Percentiles rank a stretch among this genome's conserved stretches.
phyloP scores from a whole-genome alignment of 2,888 invertebrate genomes.

The Physocephala rufipes region DNA sequence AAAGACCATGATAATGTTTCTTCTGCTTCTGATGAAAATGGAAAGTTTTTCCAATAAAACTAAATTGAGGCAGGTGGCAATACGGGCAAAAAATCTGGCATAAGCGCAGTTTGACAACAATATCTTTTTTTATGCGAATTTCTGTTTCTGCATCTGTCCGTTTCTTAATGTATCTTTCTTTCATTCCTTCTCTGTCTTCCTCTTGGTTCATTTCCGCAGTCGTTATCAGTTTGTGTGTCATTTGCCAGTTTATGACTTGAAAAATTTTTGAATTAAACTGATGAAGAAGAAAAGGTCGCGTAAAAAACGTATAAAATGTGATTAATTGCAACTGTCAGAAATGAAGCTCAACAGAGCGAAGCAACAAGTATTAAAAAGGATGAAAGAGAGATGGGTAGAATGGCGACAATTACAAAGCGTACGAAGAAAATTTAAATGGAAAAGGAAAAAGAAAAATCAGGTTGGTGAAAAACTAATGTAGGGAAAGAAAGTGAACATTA shows the following conservation, averaged over 20 bases:
- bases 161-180: neutral
- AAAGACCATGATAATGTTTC: neutral
- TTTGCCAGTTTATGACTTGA: constrained; percentile 1
- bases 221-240: neutral
- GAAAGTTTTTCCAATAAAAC: constrained; percentile 41
- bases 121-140: neutral
- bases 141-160: neutral
- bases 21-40: constrained; percentile 42
- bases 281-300: neutral
- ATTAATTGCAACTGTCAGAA: constrained; percentile 24
- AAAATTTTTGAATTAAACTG: neutral
- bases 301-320: constrained; percentile 18
- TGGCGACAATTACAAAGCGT: no score
- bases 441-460: no score
- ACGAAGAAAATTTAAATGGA: no score
- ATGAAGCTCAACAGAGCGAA: neutral
- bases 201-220: no score
- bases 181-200: no score
- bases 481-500: no score
- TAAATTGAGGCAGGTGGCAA: neutral
- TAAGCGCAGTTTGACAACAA: neutral
- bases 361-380: no score
- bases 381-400: no score
- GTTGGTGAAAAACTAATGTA: no score
- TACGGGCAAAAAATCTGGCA: neutral